A percentile compares a stretch with the other conserved stretches of the same genome.
phyloP scores from a whole-genome alignment of 2,797 vertebrate species.

The Tragopan temminckii region DNA sequence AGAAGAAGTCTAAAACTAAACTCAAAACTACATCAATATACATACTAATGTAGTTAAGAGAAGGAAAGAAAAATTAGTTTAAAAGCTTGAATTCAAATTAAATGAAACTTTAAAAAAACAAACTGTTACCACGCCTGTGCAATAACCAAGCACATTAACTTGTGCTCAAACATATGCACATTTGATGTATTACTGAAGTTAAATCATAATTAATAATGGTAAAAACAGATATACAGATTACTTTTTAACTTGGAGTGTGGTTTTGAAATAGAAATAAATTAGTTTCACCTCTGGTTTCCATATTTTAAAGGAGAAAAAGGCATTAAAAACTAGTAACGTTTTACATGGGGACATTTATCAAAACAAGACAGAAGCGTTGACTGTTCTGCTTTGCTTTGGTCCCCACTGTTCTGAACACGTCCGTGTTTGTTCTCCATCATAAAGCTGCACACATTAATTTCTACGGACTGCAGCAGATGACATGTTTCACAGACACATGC shows the following conservation, averaged over 20 bases:
- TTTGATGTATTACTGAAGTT: neutral
- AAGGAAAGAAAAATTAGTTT: neutral
- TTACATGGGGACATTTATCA: neutral
- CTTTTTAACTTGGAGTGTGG: neutral
- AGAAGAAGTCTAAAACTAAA: neutral
- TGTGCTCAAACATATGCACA: neutral
- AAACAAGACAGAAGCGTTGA: neutral
- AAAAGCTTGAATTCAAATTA: neutral
- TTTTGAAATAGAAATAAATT: neutral
- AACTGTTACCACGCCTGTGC: neutral
- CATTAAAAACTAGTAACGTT: neutral
- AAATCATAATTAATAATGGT: neutral
- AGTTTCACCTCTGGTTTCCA: neutral
- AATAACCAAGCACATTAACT: neutral
- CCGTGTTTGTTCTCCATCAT: neutral
- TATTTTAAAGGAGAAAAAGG: neutral
- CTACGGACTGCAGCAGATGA: neutral
- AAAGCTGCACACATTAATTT: neutral
- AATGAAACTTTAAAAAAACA: neutral
- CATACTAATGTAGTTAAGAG: neutral
- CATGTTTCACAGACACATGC: slow-evolving; percentile 1
- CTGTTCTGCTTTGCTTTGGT: neutral
- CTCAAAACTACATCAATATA: neutral
- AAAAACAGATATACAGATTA: neutral
- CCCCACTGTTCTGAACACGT: neutral